Evolutionary conservation across 2,113 vertebrate genomes (phyloP), one percentile per base, ranked within the genome.

Genomic region (Glaucomys volans): DNA sequence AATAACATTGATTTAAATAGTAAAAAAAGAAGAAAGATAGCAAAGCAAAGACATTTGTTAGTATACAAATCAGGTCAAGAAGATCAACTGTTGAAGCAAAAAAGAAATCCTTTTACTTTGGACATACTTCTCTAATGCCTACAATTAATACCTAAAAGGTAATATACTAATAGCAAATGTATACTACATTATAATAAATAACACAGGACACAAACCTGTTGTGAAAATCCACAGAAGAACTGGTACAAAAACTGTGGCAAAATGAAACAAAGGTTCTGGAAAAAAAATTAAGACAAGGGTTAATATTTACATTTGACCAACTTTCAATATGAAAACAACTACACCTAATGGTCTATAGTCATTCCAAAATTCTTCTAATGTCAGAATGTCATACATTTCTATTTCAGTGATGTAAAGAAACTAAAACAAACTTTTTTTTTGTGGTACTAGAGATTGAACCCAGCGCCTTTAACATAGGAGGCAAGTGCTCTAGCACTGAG

Each of bases 211-310:
- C 98, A 98, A 98, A 99, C 99, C 99, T 99, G 99, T 98, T 99
- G 99, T 85, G 99, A 99, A 98, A 99, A 99, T 97, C 99, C 99
- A 97, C 99, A 99, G 99, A 99, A 99, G 98, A 99, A 99, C 98
- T 99, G 99, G 99, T 99, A 99, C 98, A 99, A 99, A 99, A 99
- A 99, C 96, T 99, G 99, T 40, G 99, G 99, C 98, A 99, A 99
- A 98, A 99, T 99, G 99, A 99, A 99, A 98, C 99, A 99, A 97
- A 99, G 99, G 97, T 99, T 99, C 99, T 99, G 97, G 47, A 96
- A 98, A 95, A 44, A 97, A 94, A 96, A 98, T 79, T 44, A 77
- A 98, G 66, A 96, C 75, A 83, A 92, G 4, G 17, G 37, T 97
- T 91, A 97, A 67, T 74, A 66, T 87, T 91, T 95, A 88, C 28